These are phyloP conservation scores for Ephestia elutella DNA, from an alignment of 1,140 invertebrate genomes.

Conservation along the genomic window DNA sequence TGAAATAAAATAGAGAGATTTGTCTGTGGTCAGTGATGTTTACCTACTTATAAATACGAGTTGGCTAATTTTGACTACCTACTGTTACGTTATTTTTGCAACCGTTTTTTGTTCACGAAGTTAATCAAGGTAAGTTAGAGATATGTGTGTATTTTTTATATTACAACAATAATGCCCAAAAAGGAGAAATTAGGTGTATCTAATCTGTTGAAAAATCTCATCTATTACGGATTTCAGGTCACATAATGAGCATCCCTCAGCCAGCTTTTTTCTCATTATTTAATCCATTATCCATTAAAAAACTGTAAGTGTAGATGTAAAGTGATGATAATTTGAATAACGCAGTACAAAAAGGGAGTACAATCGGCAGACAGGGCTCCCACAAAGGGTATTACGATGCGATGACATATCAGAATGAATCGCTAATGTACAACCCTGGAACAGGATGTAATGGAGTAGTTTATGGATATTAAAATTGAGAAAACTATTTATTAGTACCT, in stretches of 20 bases:
- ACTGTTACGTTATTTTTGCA: too few species aligned
- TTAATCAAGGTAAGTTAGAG: too few species aligned
- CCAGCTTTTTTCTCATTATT: neutral
- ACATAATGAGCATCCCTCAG: neutral
- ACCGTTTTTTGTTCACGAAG: too few species aligned
- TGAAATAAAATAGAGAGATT: neutral
- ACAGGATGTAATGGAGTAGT: constrained; percentile 18
- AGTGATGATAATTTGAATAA: constrained; percentile 60
- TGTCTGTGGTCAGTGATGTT: neutral
- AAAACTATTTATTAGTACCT: too few species aligned
- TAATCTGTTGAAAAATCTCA: too few species aligned
- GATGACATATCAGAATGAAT: constrained; percentile 69
- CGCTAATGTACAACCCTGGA: constrained; percentile 42
- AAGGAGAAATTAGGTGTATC: too few species aligned
- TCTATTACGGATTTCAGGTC: neutral
- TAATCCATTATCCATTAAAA: neutral
- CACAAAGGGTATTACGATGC: constrained; percentile 42
- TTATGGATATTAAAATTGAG: neutral
- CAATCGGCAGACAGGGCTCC: constrained; percentile 30
- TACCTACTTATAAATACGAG: neutral
- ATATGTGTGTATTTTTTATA: too few species aligned
- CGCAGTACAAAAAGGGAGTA: constrained; percentile 48
- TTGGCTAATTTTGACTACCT: too few species aligned
- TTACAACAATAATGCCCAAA: too few species aligned
- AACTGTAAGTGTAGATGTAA: constrained; percentile 13